These are phyloP conservation scores for Bujurquina vittata DNA, from an alignment of 2,113 vertebrate genomes.

Conservation along the genomic window DNA sequence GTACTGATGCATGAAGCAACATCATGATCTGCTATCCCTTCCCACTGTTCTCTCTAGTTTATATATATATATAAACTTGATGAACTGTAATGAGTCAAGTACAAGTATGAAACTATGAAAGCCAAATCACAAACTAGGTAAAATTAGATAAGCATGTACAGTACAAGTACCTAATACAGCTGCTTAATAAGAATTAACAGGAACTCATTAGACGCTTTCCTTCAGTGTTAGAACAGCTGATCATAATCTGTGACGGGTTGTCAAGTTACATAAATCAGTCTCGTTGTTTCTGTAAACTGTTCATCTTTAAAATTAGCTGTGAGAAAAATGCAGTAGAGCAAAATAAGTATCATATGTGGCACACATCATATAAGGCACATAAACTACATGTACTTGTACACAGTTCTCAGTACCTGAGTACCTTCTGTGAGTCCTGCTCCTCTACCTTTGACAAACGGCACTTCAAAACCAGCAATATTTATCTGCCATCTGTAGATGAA, in stretches of 20 bases:
- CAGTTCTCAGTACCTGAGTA: not conserved
- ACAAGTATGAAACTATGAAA: not conserved
- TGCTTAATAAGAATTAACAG: not conserved
- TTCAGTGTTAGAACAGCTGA: not conserved
- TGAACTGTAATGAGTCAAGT: too few species aligned
- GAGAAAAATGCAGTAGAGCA: not conserved
- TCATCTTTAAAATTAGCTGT: not conserved
- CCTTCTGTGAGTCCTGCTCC: not conserved
- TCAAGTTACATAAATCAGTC: not conserved
- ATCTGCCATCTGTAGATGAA: not conserved
- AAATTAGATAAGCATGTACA: not conserved
- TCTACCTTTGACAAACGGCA: not conserved
- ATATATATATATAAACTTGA: too few species aligned
- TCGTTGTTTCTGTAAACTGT: accelerated
- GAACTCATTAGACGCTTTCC: not conserved
- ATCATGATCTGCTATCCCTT: not conserved
- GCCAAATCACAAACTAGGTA: not conserved
- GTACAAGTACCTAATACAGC: not conserved
- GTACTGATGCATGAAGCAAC: not conserved
- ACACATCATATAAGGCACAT: not conserved
- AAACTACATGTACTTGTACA: not conserved
- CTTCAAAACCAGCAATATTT: not conserved
- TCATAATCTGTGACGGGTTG: not conserved
- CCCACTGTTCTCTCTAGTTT: not conserved
- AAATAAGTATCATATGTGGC: too few species aligned